phyloP scores from a whole-genome alignment of 2,113 vertebrate genomes.

The Sander vitreus region DNA sequence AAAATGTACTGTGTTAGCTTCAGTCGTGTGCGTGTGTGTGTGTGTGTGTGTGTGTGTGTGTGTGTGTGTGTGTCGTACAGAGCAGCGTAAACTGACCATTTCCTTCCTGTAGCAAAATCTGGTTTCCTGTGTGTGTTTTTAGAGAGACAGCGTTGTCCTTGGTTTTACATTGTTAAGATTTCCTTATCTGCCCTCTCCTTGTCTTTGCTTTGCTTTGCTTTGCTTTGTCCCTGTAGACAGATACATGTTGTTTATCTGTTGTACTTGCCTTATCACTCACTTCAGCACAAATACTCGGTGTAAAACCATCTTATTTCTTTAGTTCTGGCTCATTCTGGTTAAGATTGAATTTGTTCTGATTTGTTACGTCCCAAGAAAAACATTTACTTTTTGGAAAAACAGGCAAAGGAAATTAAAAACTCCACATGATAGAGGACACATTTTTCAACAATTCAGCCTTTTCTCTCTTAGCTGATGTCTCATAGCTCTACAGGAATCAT shows the following conservation, averaged over 20 bases:
- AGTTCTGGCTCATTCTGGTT: neutral
- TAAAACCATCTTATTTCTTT: neutral
- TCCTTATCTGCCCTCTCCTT: constrained; percentile 65
- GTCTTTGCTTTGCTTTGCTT: constrained; percentile 61
- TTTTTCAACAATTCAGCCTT: neutral
- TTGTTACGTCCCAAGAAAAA: neutral
- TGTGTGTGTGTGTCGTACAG: constrained; percentile 32
- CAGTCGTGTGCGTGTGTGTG: constrained; percentile 14
- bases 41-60: neutral
- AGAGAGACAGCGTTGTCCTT: constrained; percentile 12
- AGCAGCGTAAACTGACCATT: constrained; percentile 55
- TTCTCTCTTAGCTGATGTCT: neutral
- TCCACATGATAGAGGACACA: neutral
- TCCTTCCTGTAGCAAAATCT: constrained; percentile 70
- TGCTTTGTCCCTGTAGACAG: constrained; percentile 48
- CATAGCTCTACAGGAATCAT: neutral
- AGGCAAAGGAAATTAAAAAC: neutral
- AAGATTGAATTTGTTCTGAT: constrained; percentile 2
- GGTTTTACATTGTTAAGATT: constrained; percentile 65
- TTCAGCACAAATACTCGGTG: constrained; percentile 2
- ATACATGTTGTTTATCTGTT: constrained; percentile 41
- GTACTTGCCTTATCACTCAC: constrained; percentile 16
- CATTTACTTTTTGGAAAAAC: neutral
- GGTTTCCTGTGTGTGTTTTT: constrained; percentile 61
- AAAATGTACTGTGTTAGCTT: neutral